Base-by-base conservation (phyloP, 1,140 invertebrate genomes). In the Notospermus geniculatus region DNA sequence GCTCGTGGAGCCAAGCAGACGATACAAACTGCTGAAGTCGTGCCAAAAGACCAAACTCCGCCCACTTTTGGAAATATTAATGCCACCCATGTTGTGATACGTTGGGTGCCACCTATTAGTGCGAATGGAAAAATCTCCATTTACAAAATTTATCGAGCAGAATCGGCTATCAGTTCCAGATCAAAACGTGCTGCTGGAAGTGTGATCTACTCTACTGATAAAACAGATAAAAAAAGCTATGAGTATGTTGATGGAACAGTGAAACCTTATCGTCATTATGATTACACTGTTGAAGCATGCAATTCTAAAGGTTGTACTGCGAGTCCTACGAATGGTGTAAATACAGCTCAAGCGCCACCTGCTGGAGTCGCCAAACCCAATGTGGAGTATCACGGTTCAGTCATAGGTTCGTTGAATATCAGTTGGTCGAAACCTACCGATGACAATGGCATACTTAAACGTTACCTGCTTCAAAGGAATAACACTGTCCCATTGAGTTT, bases 381-480 rank as follows among this genome's bases (percentile, higher is more conserved):
- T 1, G 68, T 80, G 9, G 59, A 60, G 22, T 59, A 65, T 43
- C 27, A 77, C 15, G 41, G 55, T 13, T 57, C 65, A 39, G 32
- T 71, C 15, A 60, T 70, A 22, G 66, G 74, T 62, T 63, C 59
- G 28, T 53, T 77, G 13, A 62, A 67, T 19, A 67, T 77, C 22
- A 69, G 68, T 22, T 80, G 78, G 78, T 59, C 60, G 2, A 54
- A 63, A 9, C 77, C 78, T 5, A 46, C 64, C n/a, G 61, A 63
- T 43, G 61, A 69, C 15, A 80, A 80, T 69, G 78, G 78, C 13
- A 69, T 79, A 13, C 65, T 80, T 5, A 70, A 74, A 63, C 72
- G 70, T 56, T 80, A 78, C 53, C 67, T 72, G 53, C 60, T 80
- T 22, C 72, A 72, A 46, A 64, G 71, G 29, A 79, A 80, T 67